These are phyloP conservation scores for Nesospiza acunhae DNA, from an alignment of 2,113 vertebrate genomes.

Conservation along the genomic window DNA sequence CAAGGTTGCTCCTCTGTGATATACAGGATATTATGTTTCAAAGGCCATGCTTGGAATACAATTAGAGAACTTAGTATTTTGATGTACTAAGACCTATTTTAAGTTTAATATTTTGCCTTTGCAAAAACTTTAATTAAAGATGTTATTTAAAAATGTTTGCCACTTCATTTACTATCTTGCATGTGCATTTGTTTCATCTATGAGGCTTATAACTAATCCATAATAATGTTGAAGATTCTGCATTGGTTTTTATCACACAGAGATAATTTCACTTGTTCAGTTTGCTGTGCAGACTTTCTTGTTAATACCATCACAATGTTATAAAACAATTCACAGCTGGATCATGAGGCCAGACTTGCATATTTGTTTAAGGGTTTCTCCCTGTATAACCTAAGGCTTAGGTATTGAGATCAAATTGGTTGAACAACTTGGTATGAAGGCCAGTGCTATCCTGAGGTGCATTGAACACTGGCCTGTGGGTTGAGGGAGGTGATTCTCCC, in stretches of 20 bases:
- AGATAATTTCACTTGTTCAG: not conserved
- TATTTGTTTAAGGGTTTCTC: not conserved
- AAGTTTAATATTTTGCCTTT: constrained; percentile 91
- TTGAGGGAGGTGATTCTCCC: too few relatives aligned
- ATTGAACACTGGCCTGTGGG: not conserved
- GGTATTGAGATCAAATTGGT: not conserved
- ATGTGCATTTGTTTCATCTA: not conserved
- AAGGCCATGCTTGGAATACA: constrained; percentile 84
- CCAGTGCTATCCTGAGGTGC: not conserved
- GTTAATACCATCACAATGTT: not conserved
- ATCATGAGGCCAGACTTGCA: not conserved
- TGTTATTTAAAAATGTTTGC: constrained; percentile 84
- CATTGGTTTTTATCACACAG: not conserved
- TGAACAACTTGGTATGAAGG: not conserved
- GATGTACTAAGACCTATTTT: constrained; percentile 88
- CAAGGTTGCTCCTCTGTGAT: constrained; percentile 84
- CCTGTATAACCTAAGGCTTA: not conserved
- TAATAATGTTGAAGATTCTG: not conserved
- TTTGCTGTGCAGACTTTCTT: not conserved
- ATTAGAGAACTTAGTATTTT: constrained; percentile 88
- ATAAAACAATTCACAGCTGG: not conserved
- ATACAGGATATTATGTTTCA: constrained; percentile 83
- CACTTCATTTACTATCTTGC: constrained; percentile 58
- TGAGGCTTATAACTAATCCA: not conserved
- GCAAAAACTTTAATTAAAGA: constrained; percentile 91